A percentile compares a stretch with the other conserved stretches of the same genome.
Conservation (phyloP, 2,113 vertebrate species). For the Pluvialis apricaria region DNA sequence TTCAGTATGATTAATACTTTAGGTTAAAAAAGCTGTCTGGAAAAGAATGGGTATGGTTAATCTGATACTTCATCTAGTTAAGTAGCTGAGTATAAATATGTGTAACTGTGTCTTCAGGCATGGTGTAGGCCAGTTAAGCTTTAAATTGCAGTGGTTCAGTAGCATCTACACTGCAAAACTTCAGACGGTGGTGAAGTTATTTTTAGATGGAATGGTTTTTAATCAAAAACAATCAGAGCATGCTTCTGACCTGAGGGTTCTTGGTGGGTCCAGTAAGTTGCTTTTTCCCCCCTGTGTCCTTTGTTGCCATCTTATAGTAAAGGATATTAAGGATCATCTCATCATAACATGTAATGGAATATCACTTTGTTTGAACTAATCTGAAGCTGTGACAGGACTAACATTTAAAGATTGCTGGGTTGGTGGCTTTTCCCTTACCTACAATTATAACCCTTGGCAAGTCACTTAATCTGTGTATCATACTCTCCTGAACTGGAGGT, state of each 20-base stretch:
- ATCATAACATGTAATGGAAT: neutral
- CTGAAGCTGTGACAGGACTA: neutral
- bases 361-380: neutral
- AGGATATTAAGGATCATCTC: neutral
- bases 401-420: neutral
- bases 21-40: neutral
- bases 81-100: neutral
- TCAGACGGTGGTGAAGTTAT: neutral
- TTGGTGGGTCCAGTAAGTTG: neutral
- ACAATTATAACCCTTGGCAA: neutral
- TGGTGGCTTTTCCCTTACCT: neutral
- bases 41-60: neutral
- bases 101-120: neutral
- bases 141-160: neutral
- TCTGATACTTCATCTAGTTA: neutral
- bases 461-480: neutral
- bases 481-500: neutral
- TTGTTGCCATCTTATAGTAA: neutral
- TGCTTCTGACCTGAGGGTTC: neutral
- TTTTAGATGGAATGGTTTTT: neutral
- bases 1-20: neutral
- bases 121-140: neutral
- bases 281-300: neutral
- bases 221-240: neutral
- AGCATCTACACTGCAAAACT: neutral